Percentiles rank a stretch among this genome's conserved stretches.
Conservation (phyloP, 2,888 invertebrate genomes). For the Lepidochrysops patricia region DNA sequence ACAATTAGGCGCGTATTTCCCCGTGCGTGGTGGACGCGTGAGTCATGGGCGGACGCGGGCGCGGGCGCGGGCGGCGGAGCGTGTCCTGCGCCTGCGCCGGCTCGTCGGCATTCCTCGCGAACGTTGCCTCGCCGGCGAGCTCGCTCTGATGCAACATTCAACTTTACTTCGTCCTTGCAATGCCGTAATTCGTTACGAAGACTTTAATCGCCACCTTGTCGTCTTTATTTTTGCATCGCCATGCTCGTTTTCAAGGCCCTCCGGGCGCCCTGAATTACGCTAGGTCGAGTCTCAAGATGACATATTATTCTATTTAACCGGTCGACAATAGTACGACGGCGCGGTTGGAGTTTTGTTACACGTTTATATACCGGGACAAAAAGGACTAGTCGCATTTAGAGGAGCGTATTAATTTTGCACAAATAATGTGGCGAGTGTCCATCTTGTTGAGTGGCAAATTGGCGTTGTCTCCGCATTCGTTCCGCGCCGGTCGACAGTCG, state of each 20-base stretch:
- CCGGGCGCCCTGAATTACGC: constrained; percentile 55
- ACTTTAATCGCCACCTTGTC: constrained; percentile 57
- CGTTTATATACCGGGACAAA: constrained; percentile 34
- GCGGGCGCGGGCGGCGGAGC: constrained; percentile 29
- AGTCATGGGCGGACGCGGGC: constrained; percentile 43
- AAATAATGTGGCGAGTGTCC: constrained; percentile 52
- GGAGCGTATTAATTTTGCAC: constrained; percentile 52
- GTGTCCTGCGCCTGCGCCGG: constrained; percentile 32
- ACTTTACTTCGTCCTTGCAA: constrained; percentile 74
- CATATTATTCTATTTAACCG: constrained; percentile 41
- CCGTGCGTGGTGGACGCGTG: constrained; percentile 45
- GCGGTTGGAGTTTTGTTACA: constrained; percentile 20
- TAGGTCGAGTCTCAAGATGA: constrained; percentile 36
- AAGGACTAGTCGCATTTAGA: constrained; percentile 37
- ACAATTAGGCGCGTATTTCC: constrained; percentile 55
- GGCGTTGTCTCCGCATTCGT: constrained; percentile 57
- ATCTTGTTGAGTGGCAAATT: constrained; percentile 61
- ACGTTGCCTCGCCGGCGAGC: constrained; percentile 63
- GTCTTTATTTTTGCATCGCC: constrained; percentile 60
- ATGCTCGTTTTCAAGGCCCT: constrained; percentile 54
- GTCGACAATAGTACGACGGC: constrained; percentile 28
- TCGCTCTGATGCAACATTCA: constrained; percentile 72
- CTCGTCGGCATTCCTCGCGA: constrained; percentile 64
- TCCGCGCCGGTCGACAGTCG: constrained; percentile 34
- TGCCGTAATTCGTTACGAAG: constrained; percentile 73